Percentiles rank a stretch among this genome's conserved stretches.
phyloP scores from a whole-genome alignment of 2,888 invertebrate genomes.

The Lordiphosa andalusiaca region DNA sequence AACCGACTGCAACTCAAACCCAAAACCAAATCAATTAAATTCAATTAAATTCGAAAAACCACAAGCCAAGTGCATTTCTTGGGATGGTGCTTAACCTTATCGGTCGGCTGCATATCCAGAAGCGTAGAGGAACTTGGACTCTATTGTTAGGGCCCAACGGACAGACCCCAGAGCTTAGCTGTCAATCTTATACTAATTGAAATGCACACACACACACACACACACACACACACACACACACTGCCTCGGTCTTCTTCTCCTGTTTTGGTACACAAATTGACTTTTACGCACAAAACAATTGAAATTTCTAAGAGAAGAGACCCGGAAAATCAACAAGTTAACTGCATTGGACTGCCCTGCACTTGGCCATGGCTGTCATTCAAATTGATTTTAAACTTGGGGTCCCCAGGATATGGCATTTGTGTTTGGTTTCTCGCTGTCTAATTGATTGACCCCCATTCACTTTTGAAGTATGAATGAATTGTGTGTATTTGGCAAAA shows the following conservation, averaged over 20 bases:
- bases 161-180: constrained; percentile 37
- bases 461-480: not conserved
- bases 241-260: constrained; percentile 7
- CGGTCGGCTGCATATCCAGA: constrained; percentile 35
- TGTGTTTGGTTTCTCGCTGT: constrained; percentile 43
- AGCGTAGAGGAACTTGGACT: constrained; percentile 17
- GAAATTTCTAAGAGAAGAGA: constrained; percentile 42
- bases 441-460: constrained; percentile 41
- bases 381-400: constrained; percentile 23
- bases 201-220: constrained; percentile 29
- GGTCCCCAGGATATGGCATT: constrained; percentile 21
- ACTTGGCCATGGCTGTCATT: constrained; percentile 25
- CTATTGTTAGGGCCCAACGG: constrained; percentile 36
- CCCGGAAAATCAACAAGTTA: constrained; percentile 60
- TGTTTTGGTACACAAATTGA: constrained; percentile 57
- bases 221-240: constrained; percentile 25
- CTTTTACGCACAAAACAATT: constrained; percentile 63
- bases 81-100: constrained; percentile 46
- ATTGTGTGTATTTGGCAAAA: too few relatives aligned
- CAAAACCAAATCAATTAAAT: constrained; percentile 67
- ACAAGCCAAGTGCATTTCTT: constrained; percentile 59
- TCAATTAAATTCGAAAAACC: constrained; percentile 67
- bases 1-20: constrained; percentile 2
- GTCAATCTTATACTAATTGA: constrained; percentile 69
- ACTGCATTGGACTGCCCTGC: constrained; percentile 38